Evolutionary conservation across 2,113 vertebrate species (phyloP).

Genomic region (Triplophysa siluroides): DNA sequence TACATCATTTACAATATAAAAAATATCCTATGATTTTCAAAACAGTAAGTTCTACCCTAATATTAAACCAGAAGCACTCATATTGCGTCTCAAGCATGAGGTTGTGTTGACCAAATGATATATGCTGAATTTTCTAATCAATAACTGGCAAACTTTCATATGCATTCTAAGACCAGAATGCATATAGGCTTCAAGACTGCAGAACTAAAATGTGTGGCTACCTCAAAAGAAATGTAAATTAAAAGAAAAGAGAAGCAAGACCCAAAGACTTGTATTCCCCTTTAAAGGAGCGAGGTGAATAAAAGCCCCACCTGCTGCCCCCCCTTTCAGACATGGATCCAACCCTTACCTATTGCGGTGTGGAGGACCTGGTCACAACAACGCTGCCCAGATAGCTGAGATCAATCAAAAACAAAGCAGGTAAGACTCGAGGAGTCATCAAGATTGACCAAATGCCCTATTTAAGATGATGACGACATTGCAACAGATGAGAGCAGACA

Average conservation of each 20-base stretch:
- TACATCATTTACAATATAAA: conserved; percentile 15
- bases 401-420: conserved; percentile 99
- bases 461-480: conserved; percentile 80
- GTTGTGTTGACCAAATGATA: conserved; percentile 58
- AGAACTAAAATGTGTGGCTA: conserved; percentile 72
- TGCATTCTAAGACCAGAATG: conserved; percentile 70
- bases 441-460: conserved; percentile 77
- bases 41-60: neutral
- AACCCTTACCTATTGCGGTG: conserved; percentile 97
- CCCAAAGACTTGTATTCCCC: conserved; percentile 82
- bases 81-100: conserved; percentile 64
- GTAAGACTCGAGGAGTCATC: conserved; percentile 86
- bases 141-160: conserved; percentile 59
- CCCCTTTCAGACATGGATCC: conserved; percentile 87
- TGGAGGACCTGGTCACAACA: conserved; percentile 95
- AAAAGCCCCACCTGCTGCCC: conserved; percentile 82
- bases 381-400: conserved; percentile 97
- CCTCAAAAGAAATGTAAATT: conserved; percentile 55
- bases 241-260: conserved; percentile 66
- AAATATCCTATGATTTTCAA: neutral
- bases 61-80: neutral
- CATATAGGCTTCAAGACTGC: conserved; percentile 71
- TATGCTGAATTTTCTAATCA: conserved; percentile 54
- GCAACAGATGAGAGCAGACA: conserved; percentile 80
- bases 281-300: conserved; percentile 88